Percentiles rank a stretch among this genome's conserved stretches.
phyloP scores from a whole-genome alignment of 2,797 vertebrate species.

The Alcedo quadribrachys region DNA sequence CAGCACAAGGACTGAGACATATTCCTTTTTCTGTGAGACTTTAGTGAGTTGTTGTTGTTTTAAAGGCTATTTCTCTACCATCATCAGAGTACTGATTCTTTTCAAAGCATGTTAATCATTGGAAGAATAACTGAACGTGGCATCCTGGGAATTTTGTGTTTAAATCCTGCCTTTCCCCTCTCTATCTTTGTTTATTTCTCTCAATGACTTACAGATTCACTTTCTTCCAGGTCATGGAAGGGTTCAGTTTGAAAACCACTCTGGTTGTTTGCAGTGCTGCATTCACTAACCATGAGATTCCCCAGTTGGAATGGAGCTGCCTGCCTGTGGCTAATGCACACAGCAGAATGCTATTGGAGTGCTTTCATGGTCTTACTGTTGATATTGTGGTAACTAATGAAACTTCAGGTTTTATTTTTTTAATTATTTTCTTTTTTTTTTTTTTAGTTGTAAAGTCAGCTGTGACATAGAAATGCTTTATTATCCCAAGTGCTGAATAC shows the following conservation, averaged over 20 bases:
- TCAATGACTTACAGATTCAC: background rate
- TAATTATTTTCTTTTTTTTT: background rate
- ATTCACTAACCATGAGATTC: background rate
- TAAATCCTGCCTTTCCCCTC: background rate
- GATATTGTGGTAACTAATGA: background rate
- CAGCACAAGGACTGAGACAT: background rate
- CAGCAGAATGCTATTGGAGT: background rate
- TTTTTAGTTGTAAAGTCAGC: background rate
- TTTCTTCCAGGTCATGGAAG: background rate
- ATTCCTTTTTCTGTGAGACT: background rate
- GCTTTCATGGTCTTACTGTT: background rate
- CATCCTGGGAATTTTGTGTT: background rate
- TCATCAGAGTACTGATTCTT: background rate
- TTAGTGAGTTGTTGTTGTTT: background rate
- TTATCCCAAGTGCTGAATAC: background rate
- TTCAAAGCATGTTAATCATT: background rate
- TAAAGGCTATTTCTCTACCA: background rate
- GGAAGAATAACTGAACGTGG: background rate
- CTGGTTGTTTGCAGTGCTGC: background rate
- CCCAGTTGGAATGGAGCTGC: background rate
- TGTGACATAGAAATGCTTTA: background rate
- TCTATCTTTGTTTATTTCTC: background rate
- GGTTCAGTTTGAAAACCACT: background rate
- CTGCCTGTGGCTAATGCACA: background rate
- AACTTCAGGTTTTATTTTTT: background rate